Conservation (phyloP, 30 jellyfish, hydroid and myxozoan genomes). For the Phacellophora camtschatica region DNA sequence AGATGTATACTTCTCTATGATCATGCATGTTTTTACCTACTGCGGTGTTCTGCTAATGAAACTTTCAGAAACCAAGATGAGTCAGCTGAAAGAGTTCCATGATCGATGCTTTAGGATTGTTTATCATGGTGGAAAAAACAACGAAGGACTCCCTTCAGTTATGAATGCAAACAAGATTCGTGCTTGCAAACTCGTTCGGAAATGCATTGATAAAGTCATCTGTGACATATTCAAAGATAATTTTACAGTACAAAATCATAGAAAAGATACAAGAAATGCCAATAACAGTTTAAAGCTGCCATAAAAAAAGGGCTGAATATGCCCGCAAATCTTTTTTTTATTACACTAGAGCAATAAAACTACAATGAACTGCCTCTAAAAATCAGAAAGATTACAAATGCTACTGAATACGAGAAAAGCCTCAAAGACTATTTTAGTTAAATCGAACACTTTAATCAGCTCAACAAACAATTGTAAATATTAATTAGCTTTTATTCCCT, state of each 20-base stretch:
- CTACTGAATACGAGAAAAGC: no score
- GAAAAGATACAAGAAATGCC: constrained; percentile 61
- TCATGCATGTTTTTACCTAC: constrained; percentile 66
- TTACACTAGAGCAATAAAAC: constrained; percentile 57
- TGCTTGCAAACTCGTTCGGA: constrained; percentile 49
- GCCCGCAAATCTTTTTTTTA: constrained; percentile 54
- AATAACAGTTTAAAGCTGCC: constrained; percentile 37
- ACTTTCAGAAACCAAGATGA: constrained; percentile 61
- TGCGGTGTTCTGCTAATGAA: constrained; percentile 73
- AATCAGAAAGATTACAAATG: constrained; percentile 37
- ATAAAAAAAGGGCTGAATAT: constrained; percentile 31
- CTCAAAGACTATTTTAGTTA: constrained; percentile 14
- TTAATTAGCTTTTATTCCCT: no score
- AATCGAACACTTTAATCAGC: not conserved
- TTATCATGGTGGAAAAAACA: constrained; percentile 47
- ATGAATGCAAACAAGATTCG: constrained; percentile 60
- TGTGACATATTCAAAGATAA: constrained; percentile 63
- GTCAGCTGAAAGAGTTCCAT: constrained; percentile 53
- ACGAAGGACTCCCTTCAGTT: constrained; percentile 28
- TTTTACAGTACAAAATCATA: constrained; percentile 37
- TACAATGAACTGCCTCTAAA: constrained; percentile 61
- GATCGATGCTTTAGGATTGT: constrained; percentile 54
- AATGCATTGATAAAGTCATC: constrained; percentile 54
- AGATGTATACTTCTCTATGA: constrained; percentile 53
- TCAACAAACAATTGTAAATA: no score